phyloP scores from a whole-genome alignment of 1,140 invertebrate species.

The Hestina assimilis region DNA sequence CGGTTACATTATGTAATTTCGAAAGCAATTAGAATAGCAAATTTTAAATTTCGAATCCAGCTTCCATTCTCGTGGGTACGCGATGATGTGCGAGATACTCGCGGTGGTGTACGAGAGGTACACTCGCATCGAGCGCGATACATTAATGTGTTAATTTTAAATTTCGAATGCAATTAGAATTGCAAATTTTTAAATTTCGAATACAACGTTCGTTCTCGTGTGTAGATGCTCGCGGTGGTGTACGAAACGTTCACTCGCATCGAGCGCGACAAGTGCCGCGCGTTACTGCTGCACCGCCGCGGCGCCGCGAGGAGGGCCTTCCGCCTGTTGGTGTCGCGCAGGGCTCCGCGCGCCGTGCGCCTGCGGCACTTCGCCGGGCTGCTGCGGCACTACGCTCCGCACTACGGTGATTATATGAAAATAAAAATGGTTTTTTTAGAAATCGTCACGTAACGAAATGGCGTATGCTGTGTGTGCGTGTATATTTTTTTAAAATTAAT shows the following conservation, averaged over 20 bases:
- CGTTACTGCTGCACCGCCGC: conserved; percentile 90
- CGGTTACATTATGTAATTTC: too few species aligned
- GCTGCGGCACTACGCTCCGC: conserved; percentile 87
- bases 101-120: conserved; percentile 96
- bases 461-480: too few species aligned
- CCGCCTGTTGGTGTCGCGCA: conserved; percentile 85
- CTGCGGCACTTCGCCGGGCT: conserved; percentile 91
- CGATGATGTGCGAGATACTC: too few species aligned
- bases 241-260: conserved; percentile 94
- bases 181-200: neutral
- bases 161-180: too few species aligned
- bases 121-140: conserved; percentile 90
- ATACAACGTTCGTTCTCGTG: neutral
- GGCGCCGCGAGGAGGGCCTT: conserved; percentile 92
- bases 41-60: neutral
- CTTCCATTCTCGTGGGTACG: conserved; percentile 14
- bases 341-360: conserved; percentile 82
- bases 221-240: conserved; percentile 91
- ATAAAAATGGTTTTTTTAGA: too few species aligned
- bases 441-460: neutral
- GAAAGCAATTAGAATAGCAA: too few species aligned
- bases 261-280: conserved; percentile 92
- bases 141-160: too few species aligned
- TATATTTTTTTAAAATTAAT: too few species aligned
- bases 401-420: conserved; percentile 81